Base-by-base conservation (phyloP, 2,888 invertebrate genomes). In the Xanthia icteritia region DNA sequence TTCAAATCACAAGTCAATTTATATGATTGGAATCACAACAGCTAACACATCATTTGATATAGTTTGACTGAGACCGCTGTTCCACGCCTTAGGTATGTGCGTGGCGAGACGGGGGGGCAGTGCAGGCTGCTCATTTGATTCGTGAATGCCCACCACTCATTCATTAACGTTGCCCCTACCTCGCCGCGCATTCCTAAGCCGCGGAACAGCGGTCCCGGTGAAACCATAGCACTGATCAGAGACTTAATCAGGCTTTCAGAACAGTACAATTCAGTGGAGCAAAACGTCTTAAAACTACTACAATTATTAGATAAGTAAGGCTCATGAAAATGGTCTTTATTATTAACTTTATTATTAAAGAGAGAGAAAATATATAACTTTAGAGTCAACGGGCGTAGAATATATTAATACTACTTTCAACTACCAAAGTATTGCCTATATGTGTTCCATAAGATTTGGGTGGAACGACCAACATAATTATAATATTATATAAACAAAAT, bases 271-370 rank as follows among this genome's bases (percentile, higher is more conserved):
- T 61, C 23, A n/a, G 31, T 82, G 76, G 73, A 83, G 64, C 64
- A 61, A 45, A 77, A 17, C 31, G 4, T 45, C 71, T 69, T 72
- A 77, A 48, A 70, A 17, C 15, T 78, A 84, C 17, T 58, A 77
- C 48, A 60, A 23, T 51, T 58, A 67, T 39, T 45, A 83, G 20
- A 23, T 70, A 75, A 61, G 61, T 84, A 84, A 86, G 86, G 84
- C 84, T 73, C 86, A 77, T 72, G 63, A 83, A 56, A 42, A 67
- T 84, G 86, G 86, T 84, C 86, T 39, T 68, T 79, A 73, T 71
- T 15, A 45, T 11, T 83, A 79, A 67, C 60, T 39, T 68, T 79
- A 73, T 71, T 15, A 45, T 11, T 83, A 79, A 67, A 54, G 13
- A 84, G 80, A 86, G 66, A 67, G 58, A 79, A 65, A 74, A 71